Base-by-base conservation (phyloP, 2,888 invertebrate species). In the Tridacna crocea region DNA sequence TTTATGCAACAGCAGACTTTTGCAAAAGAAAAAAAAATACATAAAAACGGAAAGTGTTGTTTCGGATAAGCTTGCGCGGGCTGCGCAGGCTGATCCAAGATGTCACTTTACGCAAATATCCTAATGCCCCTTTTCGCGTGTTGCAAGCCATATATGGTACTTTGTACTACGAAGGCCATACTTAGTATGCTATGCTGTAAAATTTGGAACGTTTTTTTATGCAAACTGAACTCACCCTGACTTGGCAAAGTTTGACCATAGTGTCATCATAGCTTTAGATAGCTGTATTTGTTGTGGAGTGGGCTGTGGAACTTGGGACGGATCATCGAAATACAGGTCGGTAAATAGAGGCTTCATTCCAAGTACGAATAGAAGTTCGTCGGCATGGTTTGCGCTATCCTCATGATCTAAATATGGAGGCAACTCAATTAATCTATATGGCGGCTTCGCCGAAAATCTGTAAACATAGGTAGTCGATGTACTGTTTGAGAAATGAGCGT, bases 401-500 rank as follows among this genome's bases (percentile, higher is more conserved):
- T n/a, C 22, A n/a, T 10, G 15, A 55, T 68, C 68, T n/a, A 68
- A 27, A 17, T 46, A 24, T 6, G 17, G 17, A 12, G 68, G 68
- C n/a, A 66, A n/a, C 0, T n/a, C 68, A 68, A 15, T 15, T 2
- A 68, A 47, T 47, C 47, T 24, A 27, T 19, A 46, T 3, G 68
- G 68, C 12, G 68, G 47, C 22, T 47, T 68, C 0, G 68, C 68
- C 2, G 27, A 17, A n/a, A 68, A 68, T 47, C 46, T 68, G 19
- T 68, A 68, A 47, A 68, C 22, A 68, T 73, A 80, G 8, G 80
- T 80, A 0, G 26, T 55, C 15, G 76, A 26, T 17, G 47, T 17
- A 36, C 3, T 36, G 55, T 10, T 22, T 15, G 63, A 51, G 0
- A 24, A 24, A 65, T 80, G 80, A 4, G 77, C 72, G 0, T 58